phyloP scores from a whole-genome alignment of 2,888 invertebrate genomes.

The Trachelus iudaicus region DNA sequence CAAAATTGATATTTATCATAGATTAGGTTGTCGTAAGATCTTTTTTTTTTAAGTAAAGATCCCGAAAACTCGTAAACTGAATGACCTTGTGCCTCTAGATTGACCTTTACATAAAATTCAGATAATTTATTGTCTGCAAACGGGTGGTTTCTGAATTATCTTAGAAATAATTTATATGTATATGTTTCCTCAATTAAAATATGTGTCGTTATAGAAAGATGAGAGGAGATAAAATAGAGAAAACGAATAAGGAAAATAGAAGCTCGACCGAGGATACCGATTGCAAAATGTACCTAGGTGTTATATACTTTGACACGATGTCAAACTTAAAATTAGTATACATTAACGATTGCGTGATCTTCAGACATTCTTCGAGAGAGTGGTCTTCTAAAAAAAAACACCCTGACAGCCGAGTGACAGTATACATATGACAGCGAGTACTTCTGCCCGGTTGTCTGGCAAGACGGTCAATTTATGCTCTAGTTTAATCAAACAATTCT shows the following conservation, averaged over 20 bases:
- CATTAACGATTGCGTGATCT: slow-evolving; percentile 51
- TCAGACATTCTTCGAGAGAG: slow-evolving; percentile 39
- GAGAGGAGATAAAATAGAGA: not conserved
- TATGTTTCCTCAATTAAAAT: not conserved
- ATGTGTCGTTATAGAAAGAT: not conserved
- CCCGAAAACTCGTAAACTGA: not conserved
- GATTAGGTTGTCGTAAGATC: not conserved
- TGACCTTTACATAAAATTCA: not conserved
- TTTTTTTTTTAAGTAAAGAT: not conserved
- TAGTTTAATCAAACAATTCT: not conserved
- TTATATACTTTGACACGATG: slow-evolving; percentile 34
- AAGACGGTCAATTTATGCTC: not conserved
- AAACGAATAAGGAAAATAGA: not conserved
- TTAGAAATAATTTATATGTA: not conserved
- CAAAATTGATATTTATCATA: not conserved
- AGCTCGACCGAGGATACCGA: not conserved
- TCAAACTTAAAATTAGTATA: slow-evolving; percentile 58
- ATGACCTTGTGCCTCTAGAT: not conserved
- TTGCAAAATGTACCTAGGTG: slow-evolving; percentile 16
- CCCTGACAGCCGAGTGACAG: slow-evolving; percentile 26
- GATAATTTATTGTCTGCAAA: not conserved
- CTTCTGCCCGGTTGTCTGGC: not conserved
- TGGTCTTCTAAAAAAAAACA: slow-evolving; percentile 49
- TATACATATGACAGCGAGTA: not conserved
- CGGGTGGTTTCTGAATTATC: not conserved